Base-by-base conservation (phyloP, 2,888 invertebrate genomes). In the Margaritifera margaritifera region DNA sequence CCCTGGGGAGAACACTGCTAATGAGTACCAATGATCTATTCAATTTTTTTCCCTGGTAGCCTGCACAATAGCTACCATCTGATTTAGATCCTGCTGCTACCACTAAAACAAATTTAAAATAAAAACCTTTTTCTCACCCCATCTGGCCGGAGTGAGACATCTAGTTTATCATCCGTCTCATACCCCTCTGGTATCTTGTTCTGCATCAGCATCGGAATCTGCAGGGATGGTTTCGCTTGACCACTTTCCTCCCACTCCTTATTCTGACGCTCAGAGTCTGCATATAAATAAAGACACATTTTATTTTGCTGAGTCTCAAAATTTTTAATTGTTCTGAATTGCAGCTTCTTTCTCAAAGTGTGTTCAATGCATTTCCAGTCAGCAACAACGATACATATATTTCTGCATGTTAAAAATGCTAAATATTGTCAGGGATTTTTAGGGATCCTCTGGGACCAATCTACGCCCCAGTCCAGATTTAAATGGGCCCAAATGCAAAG, bases 121-220 rank as follows among this genome's bases (percentile, higher is more conserved):
- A 42, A 42, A n/a, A 42, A 42, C 11, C 8, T 42, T 42, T 8
- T 42, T 42, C 42, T 69, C 82, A 89, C 89, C 83, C 85, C 89
- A 62, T 89, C 89, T 8, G 91, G 90, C 66, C 91, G 79, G 18
- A 91, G 77, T 5, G 89, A 86, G 1, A 91, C 90, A 81, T 91
- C 89, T 58, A 91, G 78, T 68, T 86, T 89, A 3, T 90, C 90
- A 77, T 91, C 90, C 5, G 90, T 89, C 77, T 91, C 91, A 82
- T 80, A 91, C 2, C 91, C 91, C 22, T 87, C 89, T n/a, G 91
- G 91, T 25, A 91, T 84, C 73, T 87, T 87, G 79, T 91, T 91
- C 72, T 88, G 86, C 82, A 91, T 85, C 54, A 91, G 80, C 22
- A 91, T 79, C 1, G 91, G 91, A 67, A 91, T 89, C 31, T 84